Evolutionary conservation across 2,113 vertebrate species (phyloP).

Genomic region (Syngnathoides biaculeatus): DNA sequence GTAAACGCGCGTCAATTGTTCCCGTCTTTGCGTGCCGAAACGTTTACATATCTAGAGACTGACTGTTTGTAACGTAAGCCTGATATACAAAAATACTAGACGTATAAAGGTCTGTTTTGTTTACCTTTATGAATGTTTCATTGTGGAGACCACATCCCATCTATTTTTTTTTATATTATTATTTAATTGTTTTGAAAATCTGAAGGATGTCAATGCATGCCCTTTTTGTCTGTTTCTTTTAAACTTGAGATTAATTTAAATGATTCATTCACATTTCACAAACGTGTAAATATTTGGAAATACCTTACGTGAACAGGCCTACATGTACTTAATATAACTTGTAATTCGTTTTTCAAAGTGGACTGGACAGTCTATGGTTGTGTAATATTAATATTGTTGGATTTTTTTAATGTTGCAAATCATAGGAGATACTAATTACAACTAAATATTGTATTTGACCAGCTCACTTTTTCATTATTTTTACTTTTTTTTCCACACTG

Average conservation of each 20-base stretch:
- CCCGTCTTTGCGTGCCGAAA: constrained; percentile 39
- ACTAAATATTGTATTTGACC: constrained; percentile 14
- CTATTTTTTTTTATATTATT: constrained; percentile 58
- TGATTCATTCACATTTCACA: constrained; percentile 44
- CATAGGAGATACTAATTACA: constrained; percentile 19
- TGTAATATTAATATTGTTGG: constrained; percentile 29
- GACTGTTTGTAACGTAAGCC: constrained; percentile 55
- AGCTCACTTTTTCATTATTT: constrained; percentile 40
- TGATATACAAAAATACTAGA: constrained; percentile 64
- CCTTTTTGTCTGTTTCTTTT: constrained; percentile 23
- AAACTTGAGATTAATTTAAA: constrained; percentile 51
- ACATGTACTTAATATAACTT: constrained; percentile 23
- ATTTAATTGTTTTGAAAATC: constrained; percentile 50
- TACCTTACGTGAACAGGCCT: constrained; percentile 16
- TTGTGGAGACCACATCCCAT: constrained; percentile 37
- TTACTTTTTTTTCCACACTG: constrained; percentile 41
- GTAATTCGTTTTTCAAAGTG: constrained; percentile 14
- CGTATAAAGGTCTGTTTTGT: constrained; percentile 3
- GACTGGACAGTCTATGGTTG: constrained; percentile 33
- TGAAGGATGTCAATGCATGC: constrained; percentile 53
- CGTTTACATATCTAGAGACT: constrained; percentile 65
- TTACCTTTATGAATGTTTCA: constrained; percentile 34
- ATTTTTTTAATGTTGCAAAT: constrained; percentile 43
- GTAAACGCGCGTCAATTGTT: constrained; percentile 13
- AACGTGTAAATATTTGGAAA: constrained; percentile 51